Evolutionary conservation across 2,888 invertebrate genomes (phyloP), one percentile per base, ranked within the genome.

Genomic region (Drosophila kambysellisi): DNA sequence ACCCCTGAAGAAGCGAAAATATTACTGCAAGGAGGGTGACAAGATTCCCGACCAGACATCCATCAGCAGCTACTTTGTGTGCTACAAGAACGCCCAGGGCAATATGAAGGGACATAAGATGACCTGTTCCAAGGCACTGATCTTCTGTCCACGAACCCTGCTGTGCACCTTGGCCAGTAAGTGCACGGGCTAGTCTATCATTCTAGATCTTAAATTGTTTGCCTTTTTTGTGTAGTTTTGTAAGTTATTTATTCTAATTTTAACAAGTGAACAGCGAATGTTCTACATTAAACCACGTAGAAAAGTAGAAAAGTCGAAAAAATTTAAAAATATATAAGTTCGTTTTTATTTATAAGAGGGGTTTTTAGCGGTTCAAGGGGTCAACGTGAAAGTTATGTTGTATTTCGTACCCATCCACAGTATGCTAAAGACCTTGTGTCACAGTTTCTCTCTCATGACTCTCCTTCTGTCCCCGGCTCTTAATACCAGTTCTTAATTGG

Each of bases 41-140:
- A 94, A 94, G 83, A 91, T 93, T 11, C 92, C 93, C 3, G 94
- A 94, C 83, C 92, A 92, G 53, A 92, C 91, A 2, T 94, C 94
- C 2, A 92, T 93, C 9, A 91, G 83, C 41, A 93, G 92, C 81
- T 94, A 94, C 71, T 94, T 94, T 79, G 92, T 94, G 33, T 94
- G 94, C 85, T 94, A 93, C 56, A 92, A 92, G 70, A 91, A 89
- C 12, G 83, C 91, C 4, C 90, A 92, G 29, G 92, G 92, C 3
- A 86, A 91, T 43, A 93, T 94, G 87, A 93, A 93, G 78, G 92
- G 93, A 0, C 91, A 94, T 68, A 93, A 93, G 77, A 93, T 94
- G 92, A 92, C 89, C 5, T 94, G 94, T 76, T 93, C 94, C 0
- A 93, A 92, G 57, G 90, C 92, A 39, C 80, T 94, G 62, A 91